A percentile compares a stretch with the other conserved stretches of the same genome.
Evolutionary conservation across 2,797 vertebrate species (phyloP).

Genomic region (Sylvia borin): DNA sequence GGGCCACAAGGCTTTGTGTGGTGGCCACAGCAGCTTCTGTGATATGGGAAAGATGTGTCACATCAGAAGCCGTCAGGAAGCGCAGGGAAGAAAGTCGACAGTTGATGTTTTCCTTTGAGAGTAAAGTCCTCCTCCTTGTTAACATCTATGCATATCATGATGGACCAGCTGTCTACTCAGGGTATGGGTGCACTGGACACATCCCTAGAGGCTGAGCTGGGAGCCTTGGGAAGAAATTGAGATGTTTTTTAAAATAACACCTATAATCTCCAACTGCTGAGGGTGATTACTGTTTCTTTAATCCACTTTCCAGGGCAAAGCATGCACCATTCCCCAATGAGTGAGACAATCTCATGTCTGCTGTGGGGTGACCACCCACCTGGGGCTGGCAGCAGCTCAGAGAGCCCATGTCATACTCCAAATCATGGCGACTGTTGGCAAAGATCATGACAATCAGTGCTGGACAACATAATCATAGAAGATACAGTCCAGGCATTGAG

Average conservation of each 20-base stretch:
- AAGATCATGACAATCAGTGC: background rate
- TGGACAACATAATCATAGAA: background rate
- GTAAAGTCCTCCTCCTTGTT: background rate
- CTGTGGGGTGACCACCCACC: background rate
- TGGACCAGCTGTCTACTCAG: background rate
- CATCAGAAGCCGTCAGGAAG: background rate
- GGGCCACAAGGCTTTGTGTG: background rate
- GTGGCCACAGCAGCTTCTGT: background rate
- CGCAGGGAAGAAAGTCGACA: background rate
- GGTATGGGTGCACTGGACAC: background rate
- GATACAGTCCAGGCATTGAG: background rate
- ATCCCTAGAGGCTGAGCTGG: background rate
- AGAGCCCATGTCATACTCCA: background rate
- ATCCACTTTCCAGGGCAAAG: background rate
- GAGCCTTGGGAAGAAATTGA: background rate
- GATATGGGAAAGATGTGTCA: background rate
- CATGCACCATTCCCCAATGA: rapidly evolving
- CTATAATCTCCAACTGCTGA: background rate
- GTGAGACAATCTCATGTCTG: rapidly evolving
- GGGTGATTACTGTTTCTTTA: background rate
- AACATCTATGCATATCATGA: background rate
- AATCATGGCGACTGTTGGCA: background rate
- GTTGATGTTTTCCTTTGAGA: background rate
- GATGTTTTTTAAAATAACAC: background rate
- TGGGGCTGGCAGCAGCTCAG: background rate